These are phyloP conservation scores for Gallinago media DNA, from an alignment of 2,113 vertebrate genomes.

Conservation along the genomic window DNA sequence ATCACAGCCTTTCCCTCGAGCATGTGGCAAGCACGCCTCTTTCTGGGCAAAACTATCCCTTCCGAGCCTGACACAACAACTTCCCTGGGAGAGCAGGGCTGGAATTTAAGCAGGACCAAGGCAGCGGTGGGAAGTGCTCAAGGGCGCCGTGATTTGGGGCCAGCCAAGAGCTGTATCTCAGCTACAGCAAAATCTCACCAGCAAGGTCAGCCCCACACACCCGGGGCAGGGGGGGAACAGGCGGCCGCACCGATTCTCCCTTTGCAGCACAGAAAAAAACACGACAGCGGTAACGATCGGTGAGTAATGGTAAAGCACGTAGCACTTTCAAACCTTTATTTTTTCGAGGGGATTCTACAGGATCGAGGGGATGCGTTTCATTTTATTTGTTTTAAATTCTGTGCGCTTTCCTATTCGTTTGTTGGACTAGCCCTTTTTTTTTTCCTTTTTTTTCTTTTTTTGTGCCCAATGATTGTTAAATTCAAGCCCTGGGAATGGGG, in stretches of 20 bases:
- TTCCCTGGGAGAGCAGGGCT: slow-evolving; percentile 17
- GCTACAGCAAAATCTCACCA: background rate
- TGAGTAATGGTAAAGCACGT: slow-evolving; percentile 64
- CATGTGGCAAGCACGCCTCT: background rate
- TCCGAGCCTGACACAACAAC: background rate
- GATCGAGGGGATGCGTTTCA: background rate
- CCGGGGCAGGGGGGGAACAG: background rate
- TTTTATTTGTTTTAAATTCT: background rate
- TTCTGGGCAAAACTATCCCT: slow-evolving; percentile 12
- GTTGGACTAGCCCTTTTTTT: background rate
- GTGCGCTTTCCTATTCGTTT: background rate
- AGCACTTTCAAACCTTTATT: slow-evolving; percentile 77
- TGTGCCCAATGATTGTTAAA: slow-evolving; percentile 57
- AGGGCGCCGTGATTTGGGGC: background rate
- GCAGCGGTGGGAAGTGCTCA: background rate
- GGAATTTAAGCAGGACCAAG: background rate
- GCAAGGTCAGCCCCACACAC: background rate
- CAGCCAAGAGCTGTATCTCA: background rate
- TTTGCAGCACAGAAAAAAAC: slow-evolving; percentile 70
- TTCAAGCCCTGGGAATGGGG: slow-evolving; percentile 62
- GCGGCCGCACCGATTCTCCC: background rate
- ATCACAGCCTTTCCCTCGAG: background rate
- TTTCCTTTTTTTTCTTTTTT: background rate
- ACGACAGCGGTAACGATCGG: slow-evolving; percentile 38
- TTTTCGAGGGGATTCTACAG: slow-evolving; percentile 4